Percentiles rank a stretch among this genome's conserved stretches.
phyloP scores from a whole-genome alignment of 2,797 vertebrate genomes.

The Bovichtus variegatus region DNA sequence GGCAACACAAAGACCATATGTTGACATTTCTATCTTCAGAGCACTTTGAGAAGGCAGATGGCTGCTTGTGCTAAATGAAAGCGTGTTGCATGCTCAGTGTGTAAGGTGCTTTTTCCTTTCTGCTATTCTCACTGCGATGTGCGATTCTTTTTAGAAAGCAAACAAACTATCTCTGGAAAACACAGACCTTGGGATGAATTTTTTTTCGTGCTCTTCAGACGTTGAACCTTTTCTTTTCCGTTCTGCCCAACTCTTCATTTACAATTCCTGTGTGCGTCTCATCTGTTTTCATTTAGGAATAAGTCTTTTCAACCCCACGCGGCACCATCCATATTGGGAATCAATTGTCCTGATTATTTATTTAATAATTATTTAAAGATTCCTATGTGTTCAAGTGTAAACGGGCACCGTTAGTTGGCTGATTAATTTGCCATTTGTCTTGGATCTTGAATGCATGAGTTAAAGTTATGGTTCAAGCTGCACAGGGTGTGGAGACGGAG shows the following conservation, averaged over 20 bases:
- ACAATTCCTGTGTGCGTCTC: slow-evolving; percentile 47
- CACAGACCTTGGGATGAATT: slow-evolving; percentile 25
- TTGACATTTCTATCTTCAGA: not conserved
- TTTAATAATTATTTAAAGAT: slow-evolving; percentile 91
- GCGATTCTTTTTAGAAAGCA: slow-evolving; percentile 11
- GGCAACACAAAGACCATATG: not conserved
- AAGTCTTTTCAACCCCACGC: slow-evolving; percentile 80
- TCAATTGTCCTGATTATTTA: slow-evolving; percentile 89
- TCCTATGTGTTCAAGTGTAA: slow-evolving; percentile 82
- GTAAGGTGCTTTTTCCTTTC: not conserved
- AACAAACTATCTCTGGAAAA: slow-evolving; percentile 33
- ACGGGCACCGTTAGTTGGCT: slow-evolving; percentile 76
- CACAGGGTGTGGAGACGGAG: slow-evolving; percentile 63
- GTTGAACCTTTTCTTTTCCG: slow-evolving; percentile 25
- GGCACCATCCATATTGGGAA: slow-evolving; percentile 89
- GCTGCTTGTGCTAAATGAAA: slow-evolving; percentile 31
- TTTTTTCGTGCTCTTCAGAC: slow-evolving; percentile 23
- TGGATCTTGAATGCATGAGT: slow-evolving; percentile 84
- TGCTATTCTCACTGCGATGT: not conserved
- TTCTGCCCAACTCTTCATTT: slow-evolving; percentile 22
- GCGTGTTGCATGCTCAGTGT: slow-evolving; percentile 3
- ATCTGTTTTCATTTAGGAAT: slow-evolving; percentile 83
- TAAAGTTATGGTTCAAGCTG: slow-evolving; percentile 80
- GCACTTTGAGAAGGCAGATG: slow-evolving; percentile 4
- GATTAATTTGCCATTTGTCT: slow-evolving; percentile 88